Conservation (phyloP, 1,140 invertebrate genomes). For the Tribolium madens region DNA sequence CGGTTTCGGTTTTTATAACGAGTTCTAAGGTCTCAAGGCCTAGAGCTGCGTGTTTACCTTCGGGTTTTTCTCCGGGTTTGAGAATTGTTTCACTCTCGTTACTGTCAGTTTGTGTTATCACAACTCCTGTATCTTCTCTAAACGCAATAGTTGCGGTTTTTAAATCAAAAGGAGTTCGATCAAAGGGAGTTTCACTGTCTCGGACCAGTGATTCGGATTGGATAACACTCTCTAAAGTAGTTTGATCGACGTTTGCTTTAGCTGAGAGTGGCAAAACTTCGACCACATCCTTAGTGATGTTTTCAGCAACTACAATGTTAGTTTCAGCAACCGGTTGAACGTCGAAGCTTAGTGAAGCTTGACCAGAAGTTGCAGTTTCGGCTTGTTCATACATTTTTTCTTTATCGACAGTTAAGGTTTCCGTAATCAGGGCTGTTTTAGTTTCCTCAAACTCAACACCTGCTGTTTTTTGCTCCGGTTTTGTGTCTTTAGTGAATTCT, state of each 20-base stretch:
- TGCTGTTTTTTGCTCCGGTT: conserved; percentile 57
- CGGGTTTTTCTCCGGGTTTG: conserved; percentile 26
- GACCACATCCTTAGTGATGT: conserved; percentile 58
- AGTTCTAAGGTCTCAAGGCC: conserved; percentile 64
- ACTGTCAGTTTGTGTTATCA: conserved; percentile 51
- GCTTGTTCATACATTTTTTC: conserved; percentile 65
- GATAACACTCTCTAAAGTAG: conserved; percentile 61
- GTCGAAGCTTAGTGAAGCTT: conserved; percentile 61
- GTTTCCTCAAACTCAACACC: conserved; percentile 59
- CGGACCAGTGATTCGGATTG: conserved; percentile 58
- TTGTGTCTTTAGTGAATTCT: conserved; percentile 45
- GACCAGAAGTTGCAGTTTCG: conserved; percentile 61
- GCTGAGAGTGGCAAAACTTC: conserved; percentile 48
- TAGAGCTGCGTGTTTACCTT: conserved; percentile 60
- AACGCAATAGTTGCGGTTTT: conserved; percentile 59
- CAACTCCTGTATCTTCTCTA: conserved; percentile 55
- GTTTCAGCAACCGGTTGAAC: conserved; percentile 66
- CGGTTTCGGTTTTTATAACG: conserved; percentile 65
- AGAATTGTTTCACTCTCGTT: conserved; percentile 20
- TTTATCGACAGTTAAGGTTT: conserved; percentile 65
- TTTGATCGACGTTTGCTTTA: conserved; percentile 63
- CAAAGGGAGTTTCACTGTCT: conserved; percentile 62
- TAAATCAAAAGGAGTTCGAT: conserved; percentile 50
- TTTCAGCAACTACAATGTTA: conserved; percentile 62
- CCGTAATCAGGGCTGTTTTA: conserved; percentile 48